Evolutionary conservation across 2,888 invertebrate species (phyloP).

Genomic region (Trichacis sp.): DNA sequence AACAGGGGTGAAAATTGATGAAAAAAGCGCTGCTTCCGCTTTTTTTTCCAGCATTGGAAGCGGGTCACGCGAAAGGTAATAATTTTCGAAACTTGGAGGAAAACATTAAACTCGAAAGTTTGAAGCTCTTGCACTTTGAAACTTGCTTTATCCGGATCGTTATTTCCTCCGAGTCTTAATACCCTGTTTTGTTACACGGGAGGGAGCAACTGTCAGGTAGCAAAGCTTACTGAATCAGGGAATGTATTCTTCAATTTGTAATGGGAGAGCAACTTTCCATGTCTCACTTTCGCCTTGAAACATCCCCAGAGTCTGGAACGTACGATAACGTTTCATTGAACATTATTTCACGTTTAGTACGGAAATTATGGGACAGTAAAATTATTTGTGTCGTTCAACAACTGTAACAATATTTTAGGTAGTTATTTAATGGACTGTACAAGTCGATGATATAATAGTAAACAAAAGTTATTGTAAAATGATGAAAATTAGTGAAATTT

Average conservation of each 20-base stretch:
- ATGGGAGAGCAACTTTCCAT: conserved; percentile 15
- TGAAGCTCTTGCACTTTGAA: conserved; percentile 34
- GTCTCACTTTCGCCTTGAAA: background rate
- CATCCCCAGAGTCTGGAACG: background rate
- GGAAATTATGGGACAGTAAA: too few relatives aligned
- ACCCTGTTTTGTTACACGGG: conserved; percentile 20
- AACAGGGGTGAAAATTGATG: too few relatives aligned
- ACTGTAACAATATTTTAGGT: too few relatives aligned
- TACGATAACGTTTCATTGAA: background rate
- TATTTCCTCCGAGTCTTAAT: conserved; percentile 33
- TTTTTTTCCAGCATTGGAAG: conserved; percentile 27
- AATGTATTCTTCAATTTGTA: conserved; percentile 14
- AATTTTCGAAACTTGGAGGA: conserved; percentile 38
- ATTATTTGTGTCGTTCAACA: too few relatives aligned
- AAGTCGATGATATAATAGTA: too few relatives aligned
- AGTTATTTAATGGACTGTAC: too few relatives aligned
- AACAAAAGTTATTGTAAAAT: too few relatives aligned
- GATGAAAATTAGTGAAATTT: too few relatives aligned
- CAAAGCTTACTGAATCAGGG: conserved; percentile 15
- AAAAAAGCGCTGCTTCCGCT: conserved; percentile 16
- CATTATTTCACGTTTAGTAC: too few relatives aligned
- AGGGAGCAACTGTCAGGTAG: conserved; percentile 14
- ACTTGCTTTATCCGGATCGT: conserved; percentile 39
- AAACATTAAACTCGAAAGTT: conserved; percentile 39
- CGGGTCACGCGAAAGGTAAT: conserved; percentile 23